These are phyloP conservation scores for Holothuria scabra DNA, from an alignment of 53 echinoderm and acorn worm genomes.

Conservation along the genomic window DNA sequence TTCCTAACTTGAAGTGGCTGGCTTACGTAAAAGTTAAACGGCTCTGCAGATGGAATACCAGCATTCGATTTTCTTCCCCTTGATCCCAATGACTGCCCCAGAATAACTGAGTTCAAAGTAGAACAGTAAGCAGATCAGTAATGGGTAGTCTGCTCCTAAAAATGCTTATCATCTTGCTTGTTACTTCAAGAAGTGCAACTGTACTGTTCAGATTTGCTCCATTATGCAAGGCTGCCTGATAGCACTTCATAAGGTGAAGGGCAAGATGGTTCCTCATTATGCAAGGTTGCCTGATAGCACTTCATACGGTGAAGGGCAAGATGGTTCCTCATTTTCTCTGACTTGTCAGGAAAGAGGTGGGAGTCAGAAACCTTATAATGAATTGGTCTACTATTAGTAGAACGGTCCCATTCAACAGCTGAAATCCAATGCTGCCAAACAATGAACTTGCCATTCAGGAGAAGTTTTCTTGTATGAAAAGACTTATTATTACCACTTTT, in stretches of 20 bases:
- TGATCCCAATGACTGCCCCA: conserved; percentile 1
- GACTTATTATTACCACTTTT: conserved; percentile 22
- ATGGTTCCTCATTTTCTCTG: conserved; percentile 51
- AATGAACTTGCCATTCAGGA: not conserved
- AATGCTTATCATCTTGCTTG: conserved; percentile 7
- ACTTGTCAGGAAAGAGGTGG: conserved; percentile 10
- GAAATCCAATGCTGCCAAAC: conserved; percentile 35
- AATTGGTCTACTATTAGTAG: conserved; percentile 18
- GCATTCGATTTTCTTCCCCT: conserved; percentile 30
- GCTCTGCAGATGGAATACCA: not conserved
- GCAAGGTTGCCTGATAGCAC: conserved; percentile 23
- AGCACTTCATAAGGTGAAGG: conserved; percentile 19
- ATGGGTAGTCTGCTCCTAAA: not conserved
- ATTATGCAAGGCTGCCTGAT: not conserved
- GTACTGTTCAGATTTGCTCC: conserved; percentile 25
- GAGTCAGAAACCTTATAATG: conserved; percentile 13
- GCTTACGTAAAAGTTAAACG: not conserved
- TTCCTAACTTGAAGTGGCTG: not conserved
- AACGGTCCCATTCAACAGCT: conserved; percentile 32
- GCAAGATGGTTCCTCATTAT: conserved; percentile 28
- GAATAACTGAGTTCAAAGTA: conserved; percentile 25
- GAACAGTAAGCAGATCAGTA: not conserved
- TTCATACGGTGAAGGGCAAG: too few species aligned
- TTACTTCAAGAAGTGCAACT: conserved; percentile 17
- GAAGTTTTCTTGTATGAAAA: conserved; percentile 12